Evolutionary conservation across 2,113 vertebrate genomes (phyloP), one percentile per base, ranked within the genome.

Genomic region (Taurulus bubalis): DNA sequence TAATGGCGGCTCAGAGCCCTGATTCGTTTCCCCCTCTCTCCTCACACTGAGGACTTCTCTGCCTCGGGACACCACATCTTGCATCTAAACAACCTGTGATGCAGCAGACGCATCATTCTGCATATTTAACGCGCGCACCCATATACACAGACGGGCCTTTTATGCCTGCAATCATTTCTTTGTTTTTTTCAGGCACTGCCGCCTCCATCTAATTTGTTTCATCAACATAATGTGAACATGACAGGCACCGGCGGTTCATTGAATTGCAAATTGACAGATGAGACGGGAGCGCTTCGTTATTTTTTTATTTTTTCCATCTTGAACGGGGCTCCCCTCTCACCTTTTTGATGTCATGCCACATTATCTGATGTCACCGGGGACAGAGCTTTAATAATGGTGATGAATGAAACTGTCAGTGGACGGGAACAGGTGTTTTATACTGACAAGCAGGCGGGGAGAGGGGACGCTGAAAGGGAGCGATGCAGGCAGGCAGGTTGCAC

Each of bases 1-100:
- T 77, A 85, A 83, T 73, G 70, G 77, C 6, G 84, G 79, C 89
- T 90, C 82, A 90, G 53, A 89, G 76, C 36, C 74, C 45, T 59
- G 83, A 89, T 90, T 85, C 38, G 73, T 82, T 71, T 84, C 63
- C 78, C 76, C 67, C 69, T 72, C 67, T 78, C 79, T 82, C 58
- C 70, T 84, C 77, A 85, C 71, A 85, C 78, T 49, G 59, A 84
- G 55, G 71, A 74, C 72, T 69, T 85, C 68, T 75, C 77, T 34
- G 80, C 87, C 83, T 68, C 69, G 49, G 70, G 86, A 78, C 60
- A 47, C 42, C 72, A 49, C 64, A 66, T 84, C 63, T 60, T 59
- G 58, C 67, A 78, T 74, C 85, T 77, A 66, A 86, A 87, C 77
- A 77, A 58, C 18, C 66, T 76, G 71, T 38, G 30, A 40, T 49